A percentile compares a stretch with the other conserved stretches of the same genome.
Evolutionary conservation across 37 sponge, comb jelly and placozoan genomes (phyloP).

Genomic region (Dysidea cf. avara): DNA sequence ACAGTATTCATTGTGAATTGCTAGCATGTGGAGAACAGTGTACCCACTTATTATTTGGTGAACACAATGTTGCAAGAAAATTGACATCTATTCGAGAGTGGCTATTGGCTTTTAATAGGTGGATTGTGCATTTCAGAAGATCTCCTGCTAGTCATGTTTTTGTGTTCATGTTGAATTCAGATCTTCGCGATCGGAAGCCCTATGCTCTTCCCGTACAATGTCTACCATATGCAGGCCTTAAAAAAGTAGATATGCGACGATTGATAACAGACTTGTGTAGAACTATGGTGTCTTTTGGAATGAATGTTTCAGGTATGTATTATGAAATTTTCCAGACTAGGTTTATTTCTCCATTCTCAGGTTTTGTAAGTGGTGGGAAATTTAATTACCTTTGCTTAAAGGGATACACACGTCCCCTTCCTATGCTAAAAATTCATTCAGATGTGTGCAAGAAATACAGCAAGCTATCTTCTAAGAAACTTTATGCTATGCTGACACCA

Average conservation of each 20-base stretch:
- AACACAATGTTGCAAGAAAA: conserved; percentile 12
- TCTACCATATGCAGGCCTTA: conserved; percentile 33
- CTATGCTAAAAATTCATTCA: conserved; percentile 6
- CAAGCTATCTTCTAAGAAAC: not conserved
- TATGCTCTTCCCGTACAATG: conserved; percentile 56
- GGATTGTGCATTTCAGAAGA: conserved; percentile 2
- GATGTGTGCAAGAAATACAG: conserved; percentile 4
- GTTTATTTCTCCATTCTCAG: too few species aligned
- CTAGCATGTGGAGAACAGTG: not conserved
- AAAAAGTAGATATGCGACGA: conserved; percentile 12
- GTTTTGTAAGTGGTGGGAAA: conserved; percentile 35
- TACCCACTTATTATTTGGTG: not conserved
- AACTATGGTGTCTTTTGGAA: conserved; percentile 12
- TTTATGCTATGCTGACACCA: not conserved
- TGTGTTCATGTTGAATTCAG: conserved; percentile 44
- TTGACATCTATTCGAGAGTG: conserved; percentile 5
- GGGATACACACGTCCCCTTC: too few species aligned
- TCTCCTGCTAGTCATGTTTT: conserved; percentile 43
- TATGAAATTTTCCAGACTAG: too few species aligned
- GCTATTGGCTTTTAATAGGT: not conserved
- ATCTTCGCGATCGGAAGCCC: conserved; percentile 20
- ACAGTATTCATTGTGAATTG: conserved; percentile 9
- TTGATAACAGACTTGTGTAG: not conserved
- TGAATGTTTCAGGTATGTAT: conserved; percentile 22
- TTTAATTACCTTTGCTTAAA: conserved; percentile 28